These are phyloP conservation scores for Sabatieria punctata DNA, from an alignment of 2,888 invertebrate species.

Conservation along the genomic window DNA sequence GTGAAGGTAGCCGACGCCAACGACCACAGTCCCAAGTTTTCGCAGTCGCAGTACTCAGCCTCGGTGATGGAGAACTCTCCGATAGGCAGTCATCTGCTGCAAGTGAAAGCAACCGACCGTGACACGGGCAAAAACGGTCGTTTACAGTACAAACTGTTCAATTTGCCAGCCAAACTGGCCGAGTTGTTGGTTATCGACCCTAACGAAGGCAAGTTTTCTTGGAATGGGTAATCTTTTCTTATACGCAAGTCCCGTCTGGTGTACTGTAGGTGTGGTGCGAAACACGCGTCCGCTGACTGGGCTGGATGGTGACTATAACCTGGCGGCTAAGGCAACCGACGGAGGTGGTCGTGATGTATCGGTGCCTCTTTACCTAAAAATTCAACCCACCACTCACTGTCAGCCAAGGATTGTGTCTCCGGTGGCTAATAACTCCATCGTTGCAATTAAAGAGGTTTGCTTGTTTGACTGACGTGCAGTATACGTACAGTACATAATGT, in stretches of 20 bases:
- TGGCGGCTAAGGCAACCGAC: neutral
- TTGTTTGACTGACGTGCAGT: neutral
- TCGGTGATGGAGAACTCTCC: constrained; percentile 63
- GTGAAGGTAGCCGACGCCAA: too few species aligned
- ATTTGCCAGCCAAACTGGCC: neutral
- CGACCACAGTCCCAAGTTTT: constrained; percentile 67
- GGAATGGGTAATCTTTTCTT: too few species aligned
- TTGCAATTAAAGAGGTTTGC: neutral
- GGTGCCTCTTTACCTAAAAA: neutral
- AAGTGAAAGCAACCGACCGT: constrained; percentile 57
- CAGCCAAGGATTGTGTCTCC: neutral
- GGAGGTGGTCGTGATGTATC: neutral
- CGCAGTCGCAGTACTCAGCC: constrained; percentile 50
- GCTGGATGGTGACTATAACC: neutral
- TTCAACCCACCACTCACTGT: neutral
- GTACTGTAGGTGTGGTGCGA: too few species aligned
- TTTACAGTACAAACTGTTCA: constrained; percentile 7
- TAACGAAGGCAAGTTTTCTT: neutral
- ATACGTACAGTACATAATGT: neutral
- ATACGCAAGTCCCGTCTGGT: too few species aligned
- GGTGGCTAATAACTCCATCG: neutral
- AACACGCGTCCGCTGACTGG: neutral
- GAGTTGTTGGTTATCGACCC: neutral
- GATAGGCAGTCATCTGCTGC: constrained; percentile 50
- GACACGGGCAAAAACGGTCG: constrained; percentile 59